Base-by-base conservation (phyloP, 2,888 invertebrate species). In the Ligdia adustata region DNA sequence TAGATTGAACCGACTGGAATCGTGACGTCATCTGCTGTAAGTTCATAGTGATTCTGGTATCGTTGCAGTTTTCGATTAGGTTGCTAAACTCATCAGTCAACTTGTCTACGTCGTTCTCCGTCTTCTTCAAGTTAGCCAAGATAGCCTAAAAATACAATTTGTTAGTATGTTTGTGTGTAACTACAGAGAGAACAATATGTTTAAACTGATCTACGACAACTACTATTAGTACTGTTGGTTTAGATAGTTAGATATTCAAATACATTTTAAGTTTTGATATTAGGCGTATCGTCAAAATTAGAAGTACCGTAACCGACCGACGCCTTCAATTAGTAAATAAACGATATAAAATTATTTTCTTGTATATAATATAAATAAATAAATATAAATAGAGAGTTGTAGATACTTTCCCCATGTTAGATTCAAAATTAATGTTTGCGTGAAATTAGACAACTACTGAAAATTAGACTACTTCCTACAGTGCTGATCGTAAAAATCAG, bases 21-120 rank as follows among this genome's bases (percentile, higher is more conserved):
- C 97, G 91, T 3, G 97, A 97, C 1, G 96, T 95, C 51, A 97
- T 94, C 79, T 97, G 97, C 73, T 98, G 97, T 16, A 97, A 93
- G 72, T 95, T 97, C 55, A 96, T 95, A 1, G 97, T 95, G 46
- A 97, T 95, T 69, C 97, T 93, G 0, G 95, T 94, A 72, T 97
- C 97, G 12, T 96, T 96, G 60, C 96, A 96, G 60, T 93, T 94
- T 70, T 97, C 96, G 50, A 95, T 94, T 9, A 97, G 86, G 66
- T 97, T 97, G 29, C 95, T 95, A 13, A 96, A 95, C 63, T 96
- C 95, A 62, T 97, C 96, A 49, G 94, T 94, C 75, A 97, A 91
- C 83, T 96, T 95, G 73, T 97, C 97, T 56, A 97, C 94, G 65
- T 97, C 96, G 9, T 93, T 92, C 82, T 97, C 97, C 55, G 96